Percentiles rank a stretch among this genome's conserved stretches.
phyloP scores from a whole-genome alignment of 2,113 vertebrate species.

The Chroicocephalus ridibundus region DNA sequence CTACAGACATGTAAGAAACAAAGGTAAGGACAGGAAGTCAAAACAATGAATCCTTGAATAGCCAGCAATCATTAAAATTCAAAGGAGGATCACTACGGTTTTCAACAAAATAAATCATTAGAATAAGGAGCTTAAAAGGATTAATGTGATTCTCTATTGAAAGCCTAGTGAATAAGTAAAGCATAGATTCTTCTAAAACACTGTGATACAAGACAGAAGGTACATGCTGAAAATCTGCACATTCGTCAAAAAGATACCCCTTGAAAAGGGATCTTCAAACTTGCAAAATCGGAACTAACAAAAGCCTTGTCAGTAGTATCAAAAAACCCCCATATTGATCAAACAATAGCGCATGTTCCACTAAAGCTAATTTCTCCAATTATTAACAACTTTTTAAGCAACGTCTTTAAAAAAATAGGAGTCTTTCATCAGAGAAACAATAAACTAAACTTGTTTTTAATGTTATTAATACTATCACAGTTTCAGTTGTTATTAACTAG shows the following conservation, averaged over 20 bases:
- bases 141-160: slow-evolving; percentile 89
- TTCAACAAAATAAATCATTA: slow-evolving; percentile 94
- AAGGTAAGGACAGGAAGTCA: slow-evolving; percentile 93
- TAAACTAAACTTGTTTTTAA: not conserved
- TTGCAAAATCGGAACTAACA: slow-evolving; percentile 31
- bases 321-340: not conserved
- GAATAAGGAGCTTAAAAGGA: slow-evolving; percentile 91
- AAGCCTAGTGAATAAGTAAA: slow-evolving; percentile 83
- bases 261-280: slow-evolving; percentile 55
- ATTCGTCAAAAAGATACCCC: slow-evolving; percentile 49
- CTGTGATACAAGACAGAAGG: slow-evolving; percentile 75
- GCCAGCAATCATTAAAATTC: slow-evolving; percentile 89
- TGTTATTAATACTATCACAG: not conserved
- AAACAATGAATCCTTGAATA: slow-evolving; percentile 92
- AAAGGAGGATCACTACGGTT: slow-evolving; percentile 87
- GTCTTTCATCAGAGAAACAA: slow-evolving; percentile 8
- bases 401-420: not conserved
- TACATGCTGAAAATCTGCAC: slow-evolving; percentile 66
- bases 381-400: slow-evolving; percentile 19
- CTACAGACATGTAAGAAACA: slow-evolving; percentile 85
- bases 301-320: slow-evolving; percentile 17
- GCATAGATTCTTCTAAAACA: slow-evolving; percentile 76
- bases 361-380: not conserved
- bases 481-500: not conserved
- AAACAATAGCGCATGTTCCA: slow-evolving; percentile 17